Evolutionary conservation across 2,888 invertebrate genomes (phyloP), one percentile per base, ranked within the genome.

Genomic region (Eupithecia insigniata): DNA sequence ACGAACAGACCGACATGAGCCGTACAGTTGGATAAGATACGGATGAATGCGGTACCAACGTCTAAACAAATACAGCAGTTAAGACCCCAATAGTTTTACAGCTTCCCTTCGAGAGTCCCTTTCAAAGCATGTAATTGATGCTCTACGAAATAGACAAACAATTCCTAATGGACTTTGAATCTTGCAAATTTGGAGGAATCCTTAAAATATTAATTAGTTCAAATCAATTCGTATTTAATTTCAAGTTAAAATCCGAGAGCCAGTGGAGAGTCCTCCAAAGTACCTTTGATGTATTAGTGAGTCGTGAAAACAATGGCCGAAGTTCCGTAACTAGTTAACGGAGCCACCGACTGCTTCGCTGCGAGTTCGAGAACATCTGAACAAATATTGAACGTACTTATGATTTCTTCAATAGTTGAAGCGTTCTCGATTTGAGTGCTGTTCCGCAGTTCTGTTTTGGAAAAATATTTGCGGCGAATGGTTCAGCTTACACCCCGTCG

Each of bases 61-160:
- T 79, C 81, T 82, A 80, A 84, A 85, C 84, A 85, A 86, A 85
- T 84, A 81, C 82, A 80, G 80, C 80, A 81, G 80, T 82, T 82
- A 83, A 83, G 80, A 82, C 82, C 82, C 55, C 80, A 74, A 85
- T 84, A 84, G 81, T 84, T 84, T 74, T 80, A 82, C 81, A 79
- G 81, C 73, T 76, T 66, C 70, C 74, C 79, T 79, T 79, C 78
- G 78, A 79, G 80, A 62, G 66, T 70, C 69, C 72, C 51, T 70
- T 73, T 80, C 81, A 76, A 84, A 83, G 80, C 79, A 77, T 75
- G 77, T 81, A 82, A 83, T 82, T 69, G 82, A 81, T 77, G 75
- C 72, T 75, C 65, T 62, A 69, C 67, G 55, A 76, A 75, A 71
- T 67, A 75, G 71, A 67, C 55, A 69, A 70, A 70, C 34, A 74